Evolutionary conservation across 2,113 vertebrate species (phyloP).

Genomic region (Apodemus sylvaticus): DNA sequence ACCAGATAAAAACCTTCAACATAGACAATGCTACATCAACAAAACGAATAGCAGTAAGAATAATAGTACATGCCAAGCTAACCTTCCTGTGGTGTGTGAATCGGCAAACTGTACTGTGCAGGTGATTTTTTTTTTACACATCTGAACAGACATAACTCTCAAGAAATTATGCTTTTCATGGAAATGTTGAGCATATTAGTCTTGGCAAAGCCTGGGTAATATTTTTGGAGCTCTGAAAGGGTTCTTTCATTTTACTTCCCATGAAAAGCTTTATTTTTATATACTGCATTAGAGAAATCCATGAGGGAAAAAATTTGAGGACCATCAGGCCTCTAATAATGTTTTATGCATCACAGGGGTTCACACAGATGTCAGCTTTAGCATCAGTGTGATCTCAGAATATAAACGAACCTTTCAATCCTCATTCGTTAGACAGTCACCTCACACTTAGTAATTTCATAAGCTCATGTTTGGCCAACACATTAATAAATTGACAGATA

Average conservation of each 20-base stretch:
- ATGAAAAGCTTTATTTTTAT: constrained; percentile 72
- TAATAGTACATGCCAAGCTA: neutral
- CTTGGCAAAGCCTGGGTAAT: constrained; percentile 71
- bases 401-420: neutral
- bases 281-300: constrained; percentile 45
- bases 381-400: neutral
- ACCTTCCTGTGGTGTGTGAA: neutral
- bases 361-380: constrained; percentile 20
- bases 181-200: constrained; percentile 67
- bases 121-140: constrained; percentile 38
- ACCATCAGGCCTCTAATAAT: constrained; percentile 24
- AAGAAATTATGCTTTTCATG: constrained; percentile 70
- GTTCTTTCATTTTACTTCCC: constrained; percentile 69
- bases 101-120: neutral
- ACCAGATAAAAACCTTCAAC: neutral
- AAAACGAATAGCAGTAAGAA: neutral
- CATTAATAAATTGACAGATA: neutral
- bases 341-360: neutral
- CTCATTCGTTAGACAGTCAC: constrained; percentile 1
- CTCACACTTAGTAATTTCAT: constrained; percentile 24
- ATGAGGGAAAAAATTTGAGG: neutral
- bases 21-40: neutral
- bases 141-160: constrained; percentile 47
- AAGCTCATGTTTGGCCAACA: neutral
- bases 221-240: constrained; percentile 69